Evolutionary conservation across 2,888 invertebrate species (phyloP).

Genomic region (Callosobruchus maculatus): DNA sequence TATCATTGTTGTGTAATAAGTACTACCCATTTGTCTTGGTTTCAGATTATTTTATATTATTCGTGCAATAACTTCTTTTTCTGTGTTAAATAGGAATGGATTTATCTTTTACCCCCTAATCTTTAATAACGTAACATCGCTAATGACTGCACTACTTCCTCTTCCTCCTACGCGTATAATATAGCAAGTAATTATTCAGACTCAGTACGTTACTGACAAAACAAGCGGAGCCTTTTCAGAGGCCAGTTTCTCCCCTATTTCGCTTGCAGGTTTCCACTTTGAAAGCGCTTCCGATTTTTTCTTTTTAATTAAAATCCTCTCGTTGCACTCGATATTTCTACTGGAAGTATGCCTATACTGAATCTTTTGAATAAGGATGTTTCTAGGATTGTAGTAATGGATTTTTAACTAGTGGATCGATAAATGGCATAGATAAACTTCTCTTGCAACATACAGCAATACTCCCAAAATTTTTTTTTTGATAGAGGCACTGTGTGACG

Average conservation of each 20-base stretch:
- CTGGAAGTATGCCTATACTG: neutral
- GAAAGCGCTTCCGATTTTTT: constrained; percentile 1
- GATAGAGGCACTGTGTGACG: too few relatives aligned
- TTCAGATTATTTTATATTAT: too few relatives aligned
- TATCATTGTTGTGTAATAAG: too few relatives aligned
- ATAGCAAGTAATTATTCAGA: constrained; percentile 1
- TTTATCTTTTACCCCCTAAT: neutral
- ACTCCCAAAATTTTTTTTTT: too few relatives aligned
- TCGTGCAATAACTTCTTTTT: too few relatives aligned
- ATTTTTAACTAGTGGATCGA: neutral
- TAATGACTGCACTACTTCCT: neutral
- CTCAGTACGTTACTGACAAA: constrained; percentile 1
- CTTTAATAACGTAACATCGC: too few relatives aligned
- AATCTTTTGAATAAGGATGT: neutral
- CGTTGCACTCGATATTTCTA: neutral
- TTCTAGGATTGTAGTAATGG: neutral
- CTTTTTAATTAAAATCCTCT: neutral
- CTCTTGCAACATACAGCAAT: too few relatives aligned
- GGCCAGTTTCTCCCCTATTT: constrained; percentile 3
- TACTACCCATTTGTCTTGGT: too few relatives aligned
- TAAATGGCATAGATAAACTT: too few relatives aligned
- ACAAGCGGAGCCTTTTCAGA: neutral
- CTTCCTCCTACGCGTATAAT: constrained; percentile 2
- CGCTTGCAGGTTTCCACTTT: neutral
- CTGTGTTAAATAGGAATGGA: too few relatives aligned